A percentile compares a stretch with the other conserved stretches of the same genome.
These are phyloP conservation scores for Barnardius zonarius DNA, from an alignment of 2,113 vertebrate genomes.

Conservation along the genomic window DNA sequence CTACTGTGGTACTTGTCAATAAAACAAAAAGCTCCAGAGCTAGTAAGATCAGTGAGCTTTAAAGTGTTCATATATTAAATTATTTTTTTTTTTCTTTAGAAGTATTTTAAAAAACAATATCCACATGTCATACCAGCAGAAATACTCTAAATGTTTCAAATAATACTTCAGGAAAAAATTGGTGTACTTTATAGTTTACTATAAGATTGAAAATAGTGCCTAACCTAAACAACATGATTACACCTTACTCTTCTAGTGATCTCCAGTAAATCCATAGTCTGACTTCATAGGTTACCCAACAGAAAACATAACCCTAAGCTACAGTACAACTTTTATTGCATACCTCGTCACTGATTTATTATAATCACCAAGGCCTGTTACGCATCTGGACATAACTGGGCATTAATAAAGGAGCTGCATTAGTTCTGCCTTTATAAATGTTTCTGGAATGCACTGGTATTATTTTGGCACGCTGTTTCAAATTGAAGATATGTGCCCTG, in stretches of 20 bases:
- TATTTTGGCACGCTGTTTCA: not conserved
- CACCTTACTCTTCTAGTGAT: not conserved
- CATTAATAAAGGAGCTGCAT: not conserved
- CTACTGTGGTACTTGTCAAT: not conserved
- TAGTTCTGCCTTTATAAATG: constrained; percentile 10
- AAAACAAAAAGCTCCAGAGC: not conserved
- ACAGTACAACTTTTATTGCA: not conserved
- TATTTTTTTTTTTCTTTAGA: not conserved
- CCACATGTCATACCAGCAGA: not conserved
- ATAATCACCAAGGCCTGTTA: constrained; percentile 10
- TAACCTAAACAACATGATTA: constrained; percentile 35
- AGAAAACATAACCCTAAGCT: not conserved
- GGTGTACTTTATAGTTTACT: not conserved
- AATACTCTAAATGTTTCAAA: not conserved
- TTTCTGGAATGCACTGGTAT: constrained; percentile 9
- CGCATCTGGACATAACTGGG: not conserved
- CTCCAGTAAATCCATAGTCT: not conserved
- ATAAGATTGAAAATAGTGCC: not conserved
- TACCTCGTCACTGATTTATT: not conserved
- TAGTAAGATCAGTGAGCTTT: not conserved
- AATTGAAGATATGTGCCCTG: not conserved
- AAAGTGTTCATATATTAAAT: not conserved
- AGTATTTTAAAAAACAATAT: not conserved
- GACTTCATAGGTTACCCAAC: not conserved
- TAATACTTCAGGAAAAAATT: not conserved